Percentiles rank a stretch among this genome's conserved stretches.
Conservation (phyloP, 2,113 vertebrate genomes). For the Grammomys dolichurus region DNA sequence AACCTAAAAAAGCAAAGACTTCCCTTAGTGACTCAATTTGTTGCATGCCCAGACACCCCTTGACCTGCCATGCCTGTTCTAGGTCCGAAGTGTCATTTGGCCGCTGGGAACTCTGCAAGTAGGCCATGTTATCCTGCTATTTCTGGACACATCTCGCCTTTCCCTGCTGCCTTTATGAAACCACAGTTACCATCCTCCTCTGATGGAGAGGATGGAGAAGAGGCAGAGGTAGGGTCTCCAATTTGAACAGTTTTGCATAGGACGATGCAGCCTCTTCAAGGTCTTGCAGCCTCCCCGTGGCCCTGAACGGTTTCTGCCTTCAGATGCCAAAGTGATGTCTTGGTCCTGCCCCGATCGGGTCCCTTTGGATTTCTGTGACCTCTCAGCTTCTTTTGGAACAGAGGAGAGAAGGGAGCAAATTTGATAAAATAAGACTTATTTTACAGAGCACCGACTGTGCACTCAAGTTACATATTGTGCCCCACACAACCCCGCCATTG, state of each 20-base stretch:
- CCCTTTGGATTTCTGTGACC: not conserved
- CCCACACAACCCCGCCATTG: not conserved
- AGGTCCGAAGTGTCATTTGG: not conserved
- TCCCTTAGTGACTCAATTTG: not conserved
- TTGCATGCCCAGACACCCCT: no score
- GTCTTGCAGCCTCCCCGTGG: not conserved
- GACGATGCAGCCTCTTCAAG: not conserved
- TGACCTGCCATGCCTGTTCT: not conserved
- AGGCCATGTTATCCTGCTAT: no score
- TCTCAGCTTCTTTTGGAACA: not conserved
- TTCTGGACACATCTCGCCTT: not conserved
- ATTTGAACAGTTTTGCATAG: not conserved
- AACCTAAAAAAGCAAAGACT: not conserved
- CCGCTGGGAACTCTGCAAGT: not conserved
- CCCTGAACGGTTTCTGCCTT: not conserved
- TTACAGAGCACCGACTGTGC: not conserved
- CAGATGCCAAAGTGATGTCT: not conserved
- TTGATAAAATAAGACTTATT: not conserved
- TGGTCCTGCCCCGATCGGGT: not conserved
- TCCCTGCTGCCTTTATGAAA: not conserved
- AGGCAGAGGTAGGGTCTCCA: not conserved
- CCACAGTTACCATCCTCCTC: not conserved
- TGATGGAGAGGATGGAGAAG: not conserved
- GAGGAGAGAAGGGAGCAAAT: not conserved
- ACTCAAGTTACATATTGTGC: fast-evolving